These are phyloP conservation scores for Tenthredo livida DNA, from an alignment of 2,888 invertebrate species.

Conservation along the genomic window DNA sequence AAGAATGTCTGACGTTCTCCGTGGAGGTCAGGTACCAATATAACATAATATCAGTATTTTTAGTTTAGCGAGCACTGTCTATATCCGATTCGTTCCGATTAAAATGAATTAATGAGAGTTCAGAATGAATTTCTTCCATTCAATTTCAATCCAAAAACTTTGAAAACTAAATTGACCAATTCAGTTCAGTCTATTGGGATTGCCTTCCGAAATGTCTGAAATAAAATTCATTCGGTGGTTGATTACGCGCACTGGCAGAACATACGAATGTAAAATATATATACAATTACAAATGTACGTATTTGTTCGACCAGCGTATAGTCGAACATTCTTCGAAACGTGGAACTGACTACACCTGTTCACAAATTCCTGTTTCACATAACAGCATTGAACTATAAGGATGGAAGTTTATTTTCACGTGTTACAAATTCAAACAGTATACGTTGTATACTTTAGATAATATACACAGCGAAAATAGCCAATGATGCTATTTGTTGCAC, in stretches of 20 bases:
- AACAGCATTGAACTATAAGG: conserved; percentile 14
- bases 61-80: background rate
- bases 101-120: background rate
- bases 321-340: background rate
- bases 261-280: background rate
- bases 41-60: background rate
- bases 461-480: background rate
- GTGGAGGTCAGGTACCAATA: background rate
- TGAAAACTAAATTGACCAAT: background rate
- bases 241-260: background rate
- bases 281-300: background rate
- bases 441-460: background rate
- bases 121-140: background rate
- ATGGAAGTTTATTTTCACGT: conserved; percentile 29
- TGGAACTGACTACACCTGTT: background rate
- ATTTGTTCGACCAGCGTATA: background rate
- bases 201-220: background rate
- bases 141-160: background rate
- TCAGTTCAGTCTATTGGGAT: background rate
- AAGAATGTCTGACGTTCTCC: background rate
- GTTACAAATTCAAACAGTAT: conserved; percentile 7
- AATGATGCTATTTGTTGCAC: background rate
- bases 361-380: conserved; percentile 5
- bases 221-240: background rate
- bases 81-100: background rate